A percentile compares a stretch with the other conserved stretches of the same genome.
These are phyloP conservation scores for Cyprinodon brontotheroides DNA, from an alignment of 2,113 vertebrate genomes.

Conservation along the genomic window DNA sequence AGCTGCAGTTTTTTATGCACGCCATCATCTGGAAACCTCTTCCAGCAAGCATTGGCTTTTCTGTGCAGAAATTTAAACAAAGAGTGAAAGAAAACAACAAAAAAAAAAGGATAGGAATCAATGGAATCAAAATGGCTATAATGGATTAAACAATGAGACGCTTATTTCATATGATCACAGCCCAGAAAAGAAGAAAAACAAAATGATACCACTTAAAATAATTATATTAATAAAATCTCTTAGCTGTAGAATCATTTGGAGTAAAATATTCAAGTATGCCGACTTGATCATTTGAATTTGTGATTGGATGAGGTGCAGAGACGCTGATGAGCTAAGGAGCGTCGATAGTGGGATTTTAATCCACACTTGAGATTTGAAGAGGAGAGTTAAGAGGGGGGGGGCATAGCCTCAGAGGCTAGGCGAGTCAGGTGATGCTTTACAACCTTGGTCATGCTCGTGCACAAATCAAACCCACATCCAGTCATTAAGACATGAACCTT, in stretches of 20 bases:
- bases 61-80: conserved; percentile 31
- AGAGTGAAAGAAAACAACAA: conserved; percentile 4
- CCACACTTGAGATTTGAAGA: conserved; percentile 34
- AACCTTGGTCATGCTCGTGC: conserved; percentile 7
- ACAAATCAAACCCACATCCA: background rate
- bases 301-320: conserved; percentile 54
- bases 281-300: conserved; percentile 57
- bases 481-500: conserved; percentile 9
- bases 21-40: conserved; percentile 72
- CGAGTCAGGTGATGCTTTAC: conserved; percentile 11
- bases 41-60: conserved; percentile 54
- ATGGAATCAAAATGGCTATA: conserved; percentile 55
- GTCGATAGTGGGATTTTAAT: conserved; percentile 20
- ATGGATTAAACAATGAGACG: conserved; percentile 56
- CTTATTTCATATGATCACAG: conserved; percentile 58
- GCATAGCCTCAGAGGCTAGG: conserved; percentile 28
- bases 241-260: conserved; percentile 50
- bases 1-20: conserved; percentile 68
- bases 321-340: conserved; percentile 46
- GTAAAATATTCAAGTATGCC: conserved; percentile 51
- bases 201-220: conserved; percentile 27
- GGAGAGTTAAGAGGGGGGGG: conserved; percentile 8
- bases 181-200: background rate
- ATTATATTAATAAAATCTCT: conserved; percentile 57
- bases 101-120: conserved; percentile 17